Percentiles rank a stretch among this genome's conserved stretches.
phyloP scores from a whole-genome alignment of 2,888 invertebrate species.

The Himalopsyche anomala region DNA sequence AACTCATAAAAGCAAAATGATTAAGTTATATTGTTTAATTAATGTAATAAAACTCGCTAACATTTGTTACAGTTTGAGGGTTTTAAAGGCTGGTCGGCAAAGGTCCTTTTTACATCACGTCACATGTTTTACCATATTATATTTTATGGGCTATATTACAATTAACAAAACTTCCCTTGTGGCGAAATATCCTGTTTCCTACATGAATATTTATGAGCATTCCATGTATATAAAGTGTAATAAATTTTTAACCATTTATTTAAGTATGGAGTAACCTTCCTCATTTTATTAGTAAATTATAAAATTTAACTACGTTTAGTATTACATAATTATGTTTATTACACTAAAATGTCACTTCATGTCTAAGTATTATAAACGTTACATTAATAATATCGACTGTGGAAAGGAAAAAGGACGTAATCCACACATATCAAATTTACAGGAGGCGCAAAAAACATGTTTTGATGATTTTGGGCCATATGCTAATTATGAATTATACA shows the following conservation, averaged over 20 bases:
- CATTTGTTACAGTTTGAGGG: slow-evolving; percentile 2
- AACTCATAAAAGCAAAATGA: background rate
- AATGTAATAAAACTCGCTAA: background rate
- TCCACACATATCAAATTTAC: too few relatives aligned
- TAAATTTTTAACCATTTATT: slow-evolving; percentile 7
- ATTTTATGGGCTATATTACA: slow-evolving; percentile 61
- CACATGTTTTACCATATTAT: slow-evolving; percentile 44
- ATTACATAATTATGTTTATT: too few relatives aligned
- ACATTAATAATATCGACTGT: too few relatives aligned
- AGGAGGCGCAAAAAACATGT: too few relatives aligned
- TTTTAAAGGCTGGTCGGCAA: slow-evolving; percentile 31
- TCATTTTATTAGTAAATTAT: too few relatives aligned
- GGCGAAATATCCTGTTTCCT: slow-evolving; percentile 63
- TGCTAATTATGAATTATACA: too few relatives aligned
- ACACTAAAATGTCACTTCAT: too few relatives aligned
- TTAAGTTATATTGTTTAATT: background rate
- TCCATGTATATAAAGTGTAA: slow-evolving; percentile 25
- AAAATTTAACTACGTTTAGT: too few relatives aligned
- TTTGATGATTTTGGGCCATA: too few relatives aligned
- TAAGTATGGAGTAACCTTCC: background rate
- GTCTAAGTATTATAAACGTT: too few relatives aligned
- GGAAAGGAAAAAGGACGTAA: too few relatives aligned
- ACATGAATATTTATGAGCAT: slow-evolving; percentile 60
- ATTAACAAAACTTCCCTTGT: slow-evolving; percentile 63
- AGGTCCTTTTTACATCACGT: slow-evolving; percentile 11